Percentiles rank a stretch among this genome's conserved stretches.
Evolutionary conservation across 2,888 invertebrate species (phyloP).

Genomic region (Beris chalybata): DNA sequence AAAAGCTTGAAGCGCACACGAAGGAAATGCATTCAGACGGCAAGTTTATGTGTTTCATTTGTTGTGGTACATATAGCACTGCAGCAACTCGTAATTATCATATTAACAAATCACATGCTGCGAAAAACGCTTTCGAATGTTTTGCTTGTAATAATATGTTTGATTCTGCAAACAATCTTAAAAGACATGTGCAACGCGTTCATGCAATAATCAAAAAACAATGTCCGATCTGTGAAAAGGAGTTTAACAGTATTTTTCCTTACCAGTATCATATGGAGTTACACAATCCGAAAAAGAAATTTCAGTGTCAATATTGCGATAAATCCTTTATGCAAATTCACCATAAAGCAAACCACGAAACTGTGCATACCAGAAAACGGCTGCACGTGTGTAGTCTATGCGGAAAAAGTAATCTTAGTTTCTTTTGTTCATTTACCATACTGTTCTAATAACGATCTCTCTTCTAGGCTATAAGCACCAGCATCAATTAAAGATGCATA

Average conservation of each 20-base stretch:
- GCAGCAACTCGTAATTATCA: conserved; percentile 33
- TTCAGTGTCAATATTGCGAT: conserved; percentile 37
- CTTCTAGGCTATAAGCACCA: conserved; percentile 1
- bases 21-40: background rate
- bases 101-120: conserved; percentile 21
- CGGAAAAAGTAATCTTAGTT: conserved; percentile 21
- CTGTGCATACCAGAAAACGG: conserved; percentile 30
- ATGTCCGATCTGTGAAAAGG: conserved; percentile 22
- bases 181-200: conserved; percentile 27
- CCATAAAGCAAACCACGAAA: conserved; percentile 35
- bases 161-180: conserved; percentile 27
- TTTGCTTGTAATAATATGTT: conserved; percentile 26
- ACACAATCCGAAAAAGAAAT: conserved; percentile 35
- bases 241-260: conserved; percentile 33
- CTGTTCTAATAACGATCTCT: no score
- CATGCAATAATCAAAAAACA: conserved; percentile 18
- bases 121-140: conserved; percentile 19
- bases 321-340: conserved; percentile 37
- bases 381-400: conserved; percentile 33
- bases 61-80: conserved; percentile 30
- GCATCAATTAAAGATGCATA: conserved; percentile 35
- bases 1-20: background rate
- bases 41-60: conserved; percentile 9
- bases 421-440: background rate
- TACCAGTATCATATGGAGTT: conserved; percentile 34